Evolutionary conservation across 2,888 invertebrate species (phyloP).

Genomic region (Meliscaeva auricollis): DNA sequence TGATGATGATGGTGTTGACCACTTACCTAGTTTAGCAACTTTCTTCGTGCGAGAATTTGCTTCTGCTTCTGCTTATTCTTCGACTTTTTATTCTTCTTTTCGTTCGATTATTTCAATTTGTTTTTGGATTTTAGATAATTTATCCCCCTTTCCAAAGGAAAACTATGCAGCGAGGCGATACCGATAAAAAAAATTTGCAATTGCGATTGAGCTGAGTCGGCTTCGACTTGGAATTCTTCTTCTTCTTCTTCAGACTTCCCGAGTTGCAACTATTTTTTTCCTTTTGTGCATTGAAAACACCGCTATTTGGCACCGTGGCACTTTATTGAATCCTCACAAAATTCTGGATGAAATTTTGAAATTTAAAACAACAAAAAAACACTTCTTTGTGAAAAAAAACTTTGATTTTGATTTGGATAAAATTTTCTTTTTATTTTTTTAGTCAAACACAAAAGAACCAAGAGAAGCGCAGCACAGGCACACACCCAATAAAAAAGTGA

Average conservation of each 20-base stretch:
- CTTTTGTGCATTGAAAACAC: constrained; percentile 67
- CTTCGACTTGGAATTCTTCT: background rate
- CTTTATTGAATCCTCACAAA: background rate
- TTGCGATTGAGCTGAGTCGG: constrained; percentile 23
- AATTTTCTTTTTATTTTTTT: constrained; percentile 32
- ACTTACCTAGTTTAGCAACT: constrained; percentile 76
- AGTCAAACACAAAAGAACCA: constrained; percentile 58
- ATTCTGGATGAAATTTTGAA: background rate
- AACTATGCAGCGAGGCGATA: constrained; percentile 26
- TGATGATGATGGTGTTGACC: constrained; percentile 47
- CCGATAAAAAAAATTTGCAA: constrained; percentile 35
- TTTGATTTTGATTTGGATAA: constrained; percentile 15
- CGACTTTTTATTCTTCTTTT: constrained; percentile 17
- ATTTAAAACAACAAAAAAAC: constrained; percentile 6
- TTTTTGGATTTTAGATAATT: constrained; percentile 11
- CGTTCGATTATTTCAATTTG: constrained; percentile 32
- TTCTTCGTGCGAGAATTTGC: constrained; percentile 66
- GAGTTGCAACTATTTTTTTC: constrained; percentile 67
- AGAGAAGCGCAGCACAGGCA: constrained; percentile 68
- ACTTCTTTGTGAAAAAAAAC: constrained; percentile 53
- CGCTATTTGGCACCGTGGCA: constrained; percentile 54
- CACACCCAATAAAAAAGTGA: constrained; percentile 65
- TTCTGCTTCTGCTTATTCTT: constrained; percentile 43
- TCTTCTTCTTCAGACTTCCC: constrained; percentile 70
- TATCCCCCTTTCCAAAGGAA: constrained; percentile 39